A percentile compares a stretch with the other conserved stretches of the same genome.
These are phyloP conservation scores for Erinaceus europaeus DNA, from an alignment of 2,113 vertebrate species.

Conservation along the genomic window DNA sequence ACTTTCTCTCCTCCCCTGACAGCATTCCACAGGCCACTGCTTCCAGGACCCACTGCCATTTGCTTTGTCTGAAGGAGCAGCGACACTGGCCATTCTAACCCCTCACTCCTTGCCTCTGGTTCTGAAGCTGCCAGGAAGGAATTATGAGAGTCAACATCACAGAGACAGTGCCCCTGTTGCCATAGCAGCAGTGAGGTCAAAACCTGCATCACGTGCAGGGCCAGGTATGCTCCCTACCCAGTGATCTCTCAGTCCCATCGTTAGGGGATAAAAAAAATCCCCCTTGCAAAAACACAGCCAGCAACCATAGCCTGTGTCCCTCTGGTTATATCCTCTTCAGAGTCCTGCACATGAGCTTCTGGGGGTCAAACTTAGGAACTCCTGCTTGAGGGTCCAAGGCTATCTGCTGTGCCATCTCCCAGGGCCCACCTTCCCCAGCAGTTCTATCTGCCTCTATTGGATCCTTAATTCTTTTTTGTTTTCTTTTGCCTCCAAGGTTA, in stretches of 20 bases:
- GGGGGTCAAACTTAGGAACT: too few relatives aligned
- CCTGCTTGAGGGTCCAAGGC: too few relatives aligned
- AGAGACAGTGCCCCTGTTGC: neutral
- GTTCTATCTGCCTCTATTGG: neutral
- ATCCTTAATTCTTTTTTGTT: too few relatives aligned
- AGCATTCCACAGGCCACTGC: neutral
- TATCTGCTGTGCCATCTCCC: neutral
- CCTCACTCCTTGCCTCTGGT: neutral
- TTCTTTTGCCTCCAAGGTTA: too few relatives aligned
- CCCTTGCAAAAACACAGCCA: neutral
- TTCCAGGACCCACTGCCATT: neutral
- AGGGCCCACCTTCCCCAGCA: neutral
- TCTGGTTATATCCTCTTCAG: too few relatives aligned
- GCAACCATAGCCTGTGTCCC: neutral
- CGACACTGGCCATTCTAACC: neutral
- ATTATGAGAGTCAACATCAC: neutral
- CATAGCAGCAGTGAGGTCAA: too few relatives aligned
- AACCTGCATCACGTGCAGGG: too few relatives aligned
- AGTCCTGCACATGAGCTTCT: too few relatives aligned
- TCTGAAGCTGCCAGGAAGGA: neutral
- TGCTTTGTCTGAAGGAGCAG: neutral
- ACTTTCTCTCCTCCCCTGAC: neutral
- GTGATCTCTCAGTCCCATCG: neutral
- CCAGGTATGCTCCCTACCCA: neutral
- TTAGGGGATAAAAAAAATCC: too few relatives aligned